Evolutionary conservation across 64 coral and sea anemone genomes (phyloP).

Genomic region (Pocillopora verrucosa): DNA sequence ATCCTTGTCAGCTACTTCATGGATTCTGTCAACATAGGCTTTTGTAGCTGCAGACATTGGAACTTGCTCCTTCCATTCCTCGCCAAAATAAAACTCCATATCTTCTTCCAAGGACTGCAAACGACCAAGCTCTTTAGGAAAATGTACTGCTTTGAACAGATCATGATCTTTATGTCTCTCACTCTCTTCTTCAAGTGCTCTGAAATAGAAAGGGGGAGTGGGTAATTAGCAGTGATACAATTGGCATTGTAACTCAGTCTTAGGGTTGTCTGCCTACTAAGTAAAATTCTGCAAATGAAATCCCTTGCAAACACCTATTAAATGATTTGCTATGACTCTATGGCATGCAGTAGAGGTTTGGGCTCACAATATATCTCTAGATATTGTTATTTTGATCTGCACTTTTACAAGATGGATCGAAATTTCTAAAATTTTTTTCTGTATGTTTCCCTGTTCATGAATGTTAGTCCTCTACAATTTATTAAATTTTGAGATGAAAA

Average conservation of each 20-base stretch:
- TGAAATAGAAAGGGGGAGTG: not conserved
- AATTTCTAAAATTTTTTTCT: no score
- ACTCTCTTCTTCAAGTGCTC: slow-evolving; percentile 88
- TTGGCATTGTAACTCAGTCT: not conserved
- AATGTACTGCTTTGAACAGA: slow-evolving; percentile 74
- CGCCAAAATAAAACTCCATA: slow-evolving; percentile 84
- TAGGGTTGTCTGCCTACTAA: no score
- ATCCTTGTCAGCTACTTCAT: slow-evolving; percentile 68
- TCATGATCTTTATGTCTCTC: slow-evolving; percentile 78
- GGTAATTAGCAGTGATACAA: not conserved
- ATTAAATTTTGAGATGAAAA: no score
- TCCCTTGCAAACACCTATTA: no score
- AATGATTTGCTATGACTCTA: no score
- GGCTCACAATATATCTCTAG: no score
- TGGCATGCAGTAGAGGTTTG: no score
- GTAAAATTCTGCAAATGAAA: no score
- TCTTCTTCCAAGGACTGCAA: slow-evolving; percentile 70
- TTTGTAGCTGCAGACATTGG: slow-evolving; percentile 75
- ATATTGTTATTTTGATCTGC: no score
- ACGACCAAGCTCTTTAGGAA: slow-evolving; percentile 83
- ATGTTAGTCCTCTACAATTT: no score
- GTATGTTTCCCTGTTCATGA: no score
- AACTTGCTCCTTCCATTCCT: slow-evolving; percentile 81
- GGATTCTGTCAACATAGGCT: slow-evolving; percentile 84
- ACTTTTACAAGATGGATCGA: no score